Evolutionary conservation across 2,113 vertebrate species (phyloP).

Genomic region (Xenopus laevis): DNA sequence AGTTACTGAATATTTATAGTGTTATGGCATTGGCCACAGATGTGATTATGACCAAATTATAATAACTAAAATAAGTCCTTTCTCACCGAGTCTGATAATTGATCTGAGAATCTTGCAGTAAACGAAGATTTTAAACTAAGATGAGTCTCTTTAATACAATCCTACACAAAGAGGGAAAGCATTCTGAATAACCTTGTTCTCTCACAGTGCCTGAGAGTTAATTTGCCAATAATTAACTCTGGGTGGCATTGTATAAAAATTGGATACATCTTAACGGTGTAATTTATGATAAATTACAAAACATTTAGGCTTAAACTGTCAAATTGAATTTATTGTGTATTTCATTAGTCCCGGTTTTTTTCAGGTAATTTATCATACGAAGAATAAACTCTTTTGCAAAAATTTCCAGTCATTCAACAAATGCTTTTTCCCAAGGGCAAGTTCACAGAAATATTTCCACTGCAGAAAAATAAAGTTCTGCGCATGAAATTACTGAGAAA

Average conservation of each 20-base stretch:
- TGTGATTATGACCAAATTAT: background rate
- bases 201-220: background rate
- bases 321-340: background rate
- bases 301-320: background rate
- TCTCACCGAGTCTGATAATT: background rate
- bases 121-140: background rate
- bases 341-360: background rate
- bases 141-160: background rate
- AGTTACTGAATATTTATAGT: too few species aligned
- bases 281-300: slow-evolving; percentile 1
- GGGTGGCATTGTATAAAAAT: background rate
- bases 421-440: slow-evolving; percentile 4
- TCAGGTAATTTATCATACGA: slow-evolving; percentile 2
- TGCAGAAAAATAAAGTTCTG: background rate
- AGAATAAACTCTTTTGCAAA: background rate
- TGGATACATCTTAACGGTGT: background rate
- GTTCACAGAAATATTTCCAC: background rate
- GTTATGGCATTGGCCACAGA: too few species aligned
- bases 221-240: slow-evolving; percentile 13
- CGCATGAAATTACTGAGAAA: too few species aligned
- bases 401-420: background rate
- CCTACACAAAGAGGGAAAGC: background rate
- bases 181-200: slow-evolving; percentile 4
- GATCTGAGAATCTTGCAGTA: background rate
- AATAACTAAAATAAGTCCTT: background rate